A percentile compares a stretch with the other conserved stretches of the same genome.
These are phyloP conservation scores for Xenops minutus DNA, from an alignment of 2,797 vertebrate genomes.

Conservation along the genomic window DNA sequence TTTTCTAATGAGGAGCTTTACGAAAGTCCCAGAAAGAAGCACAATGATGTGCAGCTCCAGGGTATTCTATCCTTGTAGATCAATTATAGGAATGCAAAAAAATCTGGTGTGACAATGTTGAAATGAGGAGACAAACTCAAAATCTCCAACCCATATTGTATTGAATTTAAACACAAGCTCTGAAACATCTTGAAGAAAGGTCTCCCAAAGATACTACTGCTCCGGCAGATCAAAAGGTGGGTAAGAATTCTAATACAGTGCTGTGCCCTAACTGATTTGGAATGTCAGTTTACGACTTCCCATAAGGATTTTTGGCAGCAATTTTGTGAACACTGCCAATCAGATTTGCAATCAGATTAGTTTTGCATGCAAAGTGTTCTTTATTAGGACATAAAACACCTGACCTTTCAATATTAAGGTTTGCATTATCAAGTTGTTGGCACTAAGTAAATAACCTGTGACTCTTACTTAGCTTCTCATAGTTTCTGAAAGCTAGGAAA, in stretches of 20 bases:
- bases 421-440: background rate
- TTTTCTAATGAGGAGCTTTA: background rate
- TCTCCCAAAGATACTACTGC: background rate
- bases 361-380: conserved; percentile 5
- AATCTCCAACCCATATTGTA: background rate
- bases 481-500: background rate
- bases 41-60: background rate
- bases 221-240: conserved; percentile 8
- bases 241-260: background rate
- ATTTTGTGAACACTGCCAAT: conserved; percentile 26
- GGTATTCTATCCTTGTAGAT: background rate
- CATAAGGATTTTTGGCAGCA: conserved; percentile 56
- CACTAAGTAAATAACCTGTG: background rate
- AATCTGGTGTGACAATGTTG: background rate
- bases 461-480: background rate
- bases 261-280: conserved; percentile 5
- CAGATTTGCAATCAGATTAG: conserved; percentile 38
- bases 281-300: conserved; percentile 42
- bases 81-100: background rate
- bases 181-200: background rate
- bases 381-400: conserved; percentile 19
- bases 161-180: background rate
- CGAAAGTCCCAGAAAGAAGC: background rate
- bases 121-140: background rate
- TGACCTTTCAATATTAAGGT: conserved; percentile 23